phyloP scores from a whole-genome alignment of 1,140 invertebrate species.

The Cydia splendana region DNA sequence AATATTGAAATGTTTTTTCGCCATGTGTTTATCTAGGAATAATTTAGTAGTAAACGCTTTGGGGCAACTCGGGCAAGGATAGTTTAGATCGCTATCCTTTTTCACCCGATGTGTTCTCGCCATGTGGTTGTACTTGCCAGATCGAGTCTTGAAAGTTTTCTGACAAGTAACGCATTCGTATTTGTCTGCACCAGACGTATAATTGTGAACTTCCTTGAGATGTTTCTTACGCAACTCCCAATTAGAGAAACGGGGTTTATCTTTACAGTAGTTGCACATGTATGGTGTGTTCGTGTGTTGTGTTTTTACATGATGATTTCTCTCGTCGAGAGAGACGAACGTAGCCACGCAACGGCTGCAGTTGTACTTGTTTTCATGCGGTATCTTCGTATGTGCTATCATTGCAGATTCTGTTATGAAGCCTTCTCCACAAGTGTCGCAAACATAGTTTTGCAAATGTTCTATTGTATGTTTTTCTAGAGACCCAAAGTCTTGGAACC shows the following conservation, averaged over 20 bases:
- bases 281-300: conserved; percentile 69
- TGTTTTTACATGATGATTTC: conserved; percentile 70
- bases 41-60: conserved; percentile 70
- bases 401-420: conserved; percentile 72
- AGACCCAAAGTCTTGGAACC: conserved; percentile 69
- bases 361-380: conserved; percentile 71
- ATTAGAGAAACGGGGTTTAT: conserved; percentile 68
- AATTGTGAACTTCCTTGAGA: conserved; percentile 69
- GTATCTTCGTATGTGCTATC: conserved; percentile 71
- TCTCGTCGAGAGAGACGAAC: conserved; percentile 64
- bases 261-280: conserved; percentile 67
- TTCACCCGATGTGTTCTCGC: conserved; percentile 64
- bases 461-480: conserved; percentile 66
- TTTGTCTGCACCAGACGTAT: conserved; percentile 63
- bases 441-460: conserved; percentile 73
- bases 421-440: conserved; percentile 70
- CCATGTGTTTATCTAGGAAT: conserved; percentile 70
- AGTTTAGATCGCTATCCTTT: conserved; percentile 64
- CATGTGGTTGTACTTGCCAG: conserved; percentile 74
- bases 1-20: conserved; percentile 70
- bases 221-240: conserved; percentile 70
- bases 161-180: conserved; percentile 68
- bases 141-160: conserved; percentile 70
- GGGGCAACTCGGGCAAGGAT: conserved; percentile 63
- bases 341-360: conserved; percentile 68